Evolutionary conservation across 2,797 vertebrate genomes (phyloP).

Genomic region (Enteromius treurensis): DNA sequence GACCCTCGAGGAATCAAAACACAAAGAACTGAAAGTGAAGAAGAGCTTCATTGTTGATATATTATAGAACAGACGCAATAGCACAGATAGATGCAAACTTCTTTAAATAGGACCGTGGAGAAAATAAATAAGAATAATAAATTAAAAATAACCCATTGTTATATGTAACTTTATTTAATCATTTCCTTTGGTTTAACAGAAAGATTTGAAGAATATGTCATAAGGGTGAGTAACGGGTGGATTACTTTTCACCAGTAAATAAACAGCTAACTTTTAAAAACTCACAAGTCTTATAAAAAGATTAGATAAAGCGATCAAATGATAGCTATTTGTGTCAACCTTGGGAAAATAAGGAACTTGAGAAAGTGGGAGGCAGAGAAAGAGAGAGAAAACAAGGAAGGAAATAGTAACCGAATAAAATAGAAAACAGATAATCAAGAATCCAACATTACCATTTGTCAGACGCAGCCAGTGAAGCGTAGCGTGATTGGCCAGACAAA

Average conservation of each 20-base stretch:
- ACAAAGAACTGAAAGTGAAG: slow-evolving; percentile 22
- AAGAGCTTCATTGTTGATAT: slow-evolving; percentile 23
- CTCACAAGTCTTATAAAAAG: not conserved
- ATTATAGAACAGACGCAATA: not conserved
- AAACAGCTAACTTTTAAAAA: not conserved
- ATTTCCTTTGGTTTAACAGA: not conserved
- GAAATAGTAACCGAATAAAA: not conserved
- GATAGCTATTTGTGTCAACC: not conserved
- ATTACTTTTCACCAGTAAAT: not conserved
- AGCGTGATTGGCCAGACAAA: slow-evolving; percentile 58
- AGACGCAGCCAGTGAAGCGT: slow-evolving; percentile 26
- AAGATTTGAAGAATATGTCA: not conserved
- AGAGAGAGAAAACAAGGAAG: slow-evolving; percentile 1
- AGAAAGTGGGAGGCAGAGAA: not conserved
- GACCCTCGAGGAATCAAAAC: slow-evolving; percentile 20
- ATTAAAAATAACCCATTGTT: not conserved
- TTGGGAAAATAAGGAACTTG: not conserved
- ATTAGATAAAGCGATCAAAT: not conserved
- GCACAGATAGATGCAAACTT: slow-evolving; percentile 2
- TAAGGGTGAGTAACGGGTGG: not conserved
- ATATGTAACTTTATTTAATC: not conserved
- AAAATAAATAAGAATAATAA: not conserved
- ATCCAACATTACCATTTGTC: slow-evolving; percentile 49
- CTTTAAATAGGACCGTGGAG: not conserved
- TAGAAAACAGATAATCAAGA: slow-evolving; percentile 40